Evolutionary conservation across 2,888 invertebrate genomes (phyloP).

Genomic region (Cheilosia urbana): DNA sequence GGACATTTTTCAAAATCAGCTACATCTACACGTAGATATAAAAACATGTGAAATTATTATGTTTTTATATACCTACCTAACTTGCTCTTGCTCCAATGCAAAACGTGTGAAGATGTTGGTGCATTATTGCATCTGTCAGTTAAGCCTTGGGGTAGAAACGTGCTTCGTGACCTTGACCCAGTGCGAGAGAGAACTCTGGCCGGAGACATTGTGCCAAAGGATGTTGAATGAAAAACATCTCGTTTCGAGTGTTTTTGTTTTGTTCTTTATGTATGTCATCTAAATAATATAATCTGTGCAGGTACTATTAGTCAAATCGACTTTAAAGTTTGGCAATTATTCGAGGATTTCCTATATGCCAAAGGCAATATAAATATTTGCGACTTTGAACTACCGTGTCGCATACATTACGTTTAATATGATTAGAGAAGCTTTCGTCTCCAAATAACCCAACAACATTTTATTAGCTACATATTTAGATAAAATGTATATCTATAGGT

Average conservation of each 20-base stretch:
- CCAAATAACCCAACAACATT: neutral
- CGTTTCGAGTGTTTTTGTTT: neutral
- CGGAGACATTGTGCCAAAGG: constrained; percentile 12
- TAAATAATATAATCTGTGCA: no score
- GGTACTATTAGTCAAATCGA: no score
- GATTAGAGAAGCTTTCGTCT: no score
- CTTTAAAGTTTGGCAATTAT: no score
- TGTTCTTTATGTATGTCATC: no score
- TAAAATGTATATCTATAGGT: constrained; percentile 1
- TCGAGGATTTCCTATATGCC: no score
- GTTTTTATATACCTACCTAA: neutral
- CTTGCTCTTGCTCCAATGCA: constrained; percentile 5
- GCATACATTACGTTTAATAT: no score
- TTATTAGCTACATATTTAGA: constrained; percentile 6
- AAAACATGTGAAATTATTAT: constrained; percentile 20
- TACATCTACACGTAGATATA: neutral
- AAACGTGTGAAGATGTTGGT: neutral
- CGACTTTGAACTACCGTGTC: no score
- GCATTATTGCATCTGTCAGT: constrained; percentile 11
- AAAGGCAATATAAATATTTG: no score
- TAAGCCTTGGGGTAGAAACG: constrained; percentile 37
- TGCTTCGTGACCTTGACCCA: constrained; percentile 63
- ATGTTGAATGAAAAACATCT: neutral
- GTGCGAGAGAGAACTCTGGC: constrained; percentile 49
- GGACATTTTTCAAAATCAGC: constrained; percentile 5